phyloP scores from a whole-genome alignment of 2,113 vertebrate genomes.

The Pachyramphus minor region DNA sequence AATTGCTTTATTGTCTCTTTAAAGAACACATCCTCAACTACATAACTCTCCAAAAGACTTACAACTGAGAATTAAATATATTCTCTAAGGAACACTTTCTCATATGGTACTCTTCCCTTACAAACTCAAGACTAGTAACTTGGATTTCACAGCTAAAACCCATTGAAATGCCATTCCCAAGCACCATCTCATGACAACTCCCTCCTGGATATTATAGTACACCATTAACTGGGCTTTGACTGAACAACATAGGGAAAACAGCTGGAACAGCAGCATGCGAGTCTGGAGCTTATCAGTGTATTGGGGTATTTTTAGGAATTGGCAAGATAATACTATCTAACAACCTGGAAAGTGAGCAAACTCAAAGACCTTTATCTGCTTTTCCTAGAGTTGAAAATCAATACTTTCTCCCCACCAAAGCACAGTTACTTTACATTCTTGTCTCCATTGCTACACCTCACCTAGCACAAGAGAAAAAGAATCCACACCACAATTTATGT shows the following conservation, averaged over 20 bases:
- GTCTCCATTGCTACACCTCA: background rate
- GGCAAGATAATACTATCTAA: background rate
- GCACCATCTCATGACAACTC: background rate
- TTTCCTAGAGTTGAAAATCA: background rate
- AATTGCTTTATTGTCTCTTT: background rate
- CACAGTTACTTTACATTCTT: background rate
- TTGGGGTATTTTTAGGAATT: background rate
- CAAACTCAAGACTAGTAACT: background rate
- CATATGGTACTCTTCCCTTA: background rate
- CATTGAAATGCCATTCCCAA: background rate
- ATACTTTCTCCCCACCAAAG: background rate
- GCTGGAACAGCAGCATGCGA: background rate
- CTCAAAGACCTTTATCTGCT: background rate
- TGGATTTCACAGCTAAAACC: background rate
- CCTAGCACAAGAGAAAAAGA: background rate
- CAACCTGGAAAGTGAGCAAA: background rate
- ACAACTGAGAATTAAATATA: background rate
- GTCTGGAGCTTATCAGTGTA: background rate
- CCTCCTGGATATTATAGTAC: background rate
- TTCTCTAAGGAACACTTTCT: background rate
- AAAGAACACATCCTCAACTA: background rate
- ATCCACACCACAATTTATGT: background rate
- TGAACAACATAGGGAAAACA: background rate
- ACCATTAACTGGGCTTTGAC: background rate
- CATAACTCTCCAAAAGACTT: background rate